Evolutionary conservation across 1,140 invertebrate species (phyloP), one percentile per base, ranked within the genome.

Genomic region (Caenorhabditis latens): DNA sequence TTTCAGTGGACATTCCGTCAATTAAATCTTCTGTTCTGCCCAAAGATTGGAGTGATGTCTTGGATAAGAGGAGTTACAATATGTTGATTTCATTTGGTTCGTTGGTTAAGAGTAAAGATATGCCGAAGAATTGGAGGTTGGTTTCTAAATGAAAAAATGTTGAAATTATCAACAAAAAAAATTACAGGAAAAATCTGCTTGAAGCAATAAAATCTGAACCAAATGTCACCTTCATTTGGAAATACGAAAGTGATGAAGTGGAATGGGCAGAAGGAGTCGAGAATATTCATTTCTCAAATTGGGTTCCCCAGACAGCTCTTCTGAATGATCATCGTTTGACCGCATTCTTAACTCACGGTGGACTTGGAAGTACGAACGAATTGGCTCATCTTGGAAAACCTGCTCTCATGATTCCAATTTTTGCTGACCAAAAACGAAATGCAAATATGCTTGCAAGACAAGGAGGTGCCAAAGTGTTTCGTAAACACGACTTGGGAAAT

Each of bases 291-390:
- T 53, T 88, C 21, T 71, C 84, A n/a, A 61, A 58, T 14, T 89
- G 88, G 88, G 79, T 89, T 14, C 88, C 88, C 7, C 88, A 89
- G 61, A 83, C 21, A 65, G 67, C 87, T 79, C 84, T 89, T 19
- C 83, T 89, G 9, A 65, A 61, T 84, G 89, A 90, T 63, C 84
- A 84, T 24, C 83, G 89, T 11, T 55, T 89, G 21, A 43, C 84
- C 5, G 19, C 87, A 1, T 91, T 91, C 88, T 88, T 91, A 50
- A 91, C 90, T 8, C 90, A 91, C 53, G 89, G 88, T 57, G 90
- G 90, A 24, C 83, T 88, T 50, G 90, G 90, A 50, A 87, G 90
- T 32, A 87, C 75, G 19, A 84, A 53, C n/a, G 90, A 91, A 85
- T 57, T 89, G 16, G 50, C 90, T 43, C 85, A 88, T 75, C 67